These are phyloP conservation scores for Lepisosteus osseus DNA, from an alignment of 2,113 vertebrate species.

Conservation along the genomic window DNA sequence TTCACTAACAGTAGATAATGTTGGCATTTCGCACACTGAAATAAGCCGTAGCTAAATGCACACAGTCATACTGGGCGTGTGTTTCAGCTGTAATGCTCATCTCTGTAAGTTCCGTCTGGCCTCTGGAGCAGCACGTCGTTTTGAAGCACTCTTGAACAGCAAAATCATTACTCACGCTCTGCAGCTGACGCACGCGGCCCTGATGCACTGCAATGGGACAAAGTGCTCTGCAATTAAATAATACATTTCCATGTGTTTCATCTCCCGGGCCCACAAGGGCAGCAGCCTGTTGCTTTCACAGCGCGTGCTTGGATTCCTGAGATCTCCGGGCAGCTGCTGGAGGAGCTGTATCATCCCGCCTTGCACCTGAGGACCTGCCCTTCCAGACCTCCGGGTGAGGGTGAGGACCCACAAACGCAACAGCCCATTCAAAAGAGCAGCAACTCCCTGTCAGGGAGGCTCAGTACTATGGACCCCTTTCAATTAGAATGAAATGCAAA, in stretches of 20 bases:
- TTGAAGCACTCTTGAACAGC: background rate
- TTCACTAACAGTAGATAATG: too few species aligned
- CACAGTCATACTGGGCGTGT: too few species aligned
- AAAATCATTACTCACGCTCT: background rate
- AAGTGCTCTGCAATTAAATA: background rate
- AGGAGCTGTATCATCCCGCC: too few species aligned
- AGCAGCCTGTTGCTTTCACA: too few species aligned
- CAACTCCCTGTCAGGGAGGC: too few species aligned
- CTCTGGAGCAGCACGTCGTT: background rate
- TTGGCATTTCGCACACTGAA: background rate
- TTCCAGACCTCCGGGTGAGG: too few species aligned
- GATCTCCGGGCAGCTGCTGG: background rate
- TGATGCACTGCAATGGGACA: background rate
- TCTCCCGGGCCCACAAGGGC: background rate
- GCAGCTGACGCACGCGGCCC: background rate
- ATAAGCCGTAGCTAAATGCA: background rate
- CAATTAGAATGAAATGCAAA: too few species aligned
- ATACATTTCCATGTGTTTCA: background rate
- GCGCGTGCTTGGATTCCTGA: background rate
- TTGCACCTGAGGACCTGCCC: too few species aligned
- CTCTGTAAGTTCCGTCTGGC: background rate
- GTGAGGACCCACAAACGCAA: too few species aligned
- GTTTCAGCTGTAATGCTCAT: too few species aligned
- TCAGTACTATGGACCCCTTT: too few species aligned
- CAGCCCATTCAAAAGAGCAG: too few species aligned